phyloP scores from a whole-genome alignment of 2,888 invertebrate genomes.

The Encarsia formosa region DNA sequence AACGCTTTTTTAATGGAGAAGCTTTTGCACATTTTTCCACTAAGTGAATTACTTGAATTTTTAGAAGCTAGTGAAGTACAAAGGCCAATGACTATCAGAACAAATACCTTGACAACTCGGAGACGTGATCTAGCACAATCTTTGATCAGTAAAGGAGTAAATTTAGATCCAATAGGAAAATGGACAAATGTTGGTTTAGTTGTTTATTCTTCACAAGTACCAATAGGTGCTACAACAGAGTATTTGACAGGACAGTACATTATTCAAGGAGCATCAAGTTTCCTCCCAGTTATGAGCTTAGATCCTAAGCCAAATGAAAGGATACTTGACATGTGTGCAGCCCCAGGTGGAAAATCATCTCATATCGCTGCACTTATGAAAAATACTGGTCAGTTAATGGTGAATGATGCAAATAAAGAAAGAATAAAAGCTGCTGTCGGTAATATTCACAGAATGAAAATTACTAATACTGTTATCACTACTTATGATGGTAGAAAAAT shows the following conservation, averaged over 20 bases:
- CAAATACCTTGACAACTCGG: constrained; percentile 91
- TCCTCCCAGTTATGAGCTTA: constrained; percentile 95
- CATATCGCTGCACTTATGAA: constrained; percentile 98
- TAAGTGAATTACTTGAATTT: constrained; percentile 85
- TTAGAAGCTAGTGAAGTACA: constrained; percentile 94
- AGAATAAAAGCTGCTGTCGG: constrained; percentile 89
- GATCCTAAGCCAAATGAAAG: constrained; percentile 94
- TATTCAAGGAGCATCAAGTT: constrained; percentile 93
- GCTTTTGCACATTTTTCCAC: constrained; percentile 83
- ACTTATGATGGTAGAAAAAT: constrained; percentile 87
- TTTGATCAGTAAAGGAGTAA: constrained; percentile 93
- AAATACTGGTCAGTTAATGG: constrained; percentile 92
- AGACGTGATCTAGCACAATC: constrained; percentile 86
- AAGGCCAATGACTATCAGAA: constrained; percentile 90
- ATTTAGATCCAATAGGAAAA: constrained; percentile 95
- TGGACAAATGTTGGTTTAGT: constrained; percentile 99
- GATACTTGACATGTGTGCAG: constrained; percentile 94
- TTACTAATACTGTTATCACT: constrained; percentile 88
- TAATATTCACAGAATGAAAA: constrained; percentile 93
- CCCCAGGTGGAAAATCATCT: constrained; percentile 98
- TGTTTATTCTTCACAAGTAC: constrained; percentile 92
- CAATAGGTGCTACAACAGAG: constrained; percentile 97
- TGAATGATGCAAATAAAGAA: constrained; percentile 91
- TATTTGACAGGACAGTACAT: constrained; percentile 98
- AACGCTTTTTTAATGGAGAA: constrained; percentile 93